These are phyloP conservation scores for Boloria selene DNA, from an alignment of 2,888 invertebrate species.

Conservation along the genomic window DNA sequence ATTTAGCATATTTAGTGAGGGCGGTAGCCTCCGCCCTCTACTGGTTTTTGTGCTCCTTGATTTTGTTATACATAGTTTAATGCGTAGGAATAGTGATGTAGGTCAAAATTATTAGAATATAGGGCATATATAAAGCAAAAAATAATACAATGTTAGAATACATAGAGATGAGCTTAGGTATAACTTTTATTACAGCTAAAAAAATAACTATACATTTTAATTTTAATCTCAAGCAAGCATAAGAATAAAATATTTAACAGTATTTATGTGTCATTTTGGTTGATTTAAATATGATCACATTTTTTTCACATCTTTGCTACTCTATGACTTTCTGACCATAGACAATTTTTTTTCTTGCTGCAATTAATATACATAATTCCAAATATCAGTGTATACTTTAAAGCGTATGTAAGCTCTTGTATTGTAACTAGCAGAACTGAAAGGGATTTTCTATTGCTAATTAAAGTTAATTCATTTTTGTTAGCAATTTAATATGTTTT, in stretches of 20 bases:
- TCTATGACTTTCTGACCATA: background rate
- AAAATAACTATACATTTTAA: no score
- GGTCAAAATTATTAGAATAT: background rate
- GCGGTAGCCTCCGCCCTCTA: no score
- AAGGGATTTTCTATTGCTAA: conserved; percentile 6
- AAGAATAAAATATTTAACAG: no score
- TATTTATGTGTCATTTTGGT: no score
- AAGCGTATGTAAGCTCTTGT: conserved; percentile 72
- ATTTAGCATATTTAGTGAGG: no score
- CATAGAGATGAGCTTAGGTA: no score
- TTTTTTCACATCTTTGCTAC: no score
- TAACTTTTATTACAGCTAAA: no score
- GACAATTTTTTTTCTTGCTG: conserved; percentile 3
- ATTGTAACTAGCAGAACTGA: conserved; percentile 52
- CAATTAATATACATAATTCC: conserved; percentile 11
- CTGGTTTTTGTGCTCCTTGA: no score
- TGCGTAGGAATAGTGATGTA: background rate
- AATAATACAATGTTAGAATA: no score
- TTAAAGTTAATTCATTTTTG: conserved; percentile 14
- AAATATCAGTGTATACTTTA: conserved; percentile 46
- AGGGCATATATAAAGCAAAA: background rate
- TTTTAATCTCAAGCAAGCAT: no score
- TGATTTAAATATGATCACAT: no score
- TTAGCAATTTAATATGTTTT: conserved; percentile 4
- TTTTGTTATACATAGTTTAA: conserved; percentile 8